Evolutionary conservation across 2,113 vertebrate species (phyloP), one percentile per base, ranked within the genome.

Genomic region (Nematolebias whitei): DNA sequence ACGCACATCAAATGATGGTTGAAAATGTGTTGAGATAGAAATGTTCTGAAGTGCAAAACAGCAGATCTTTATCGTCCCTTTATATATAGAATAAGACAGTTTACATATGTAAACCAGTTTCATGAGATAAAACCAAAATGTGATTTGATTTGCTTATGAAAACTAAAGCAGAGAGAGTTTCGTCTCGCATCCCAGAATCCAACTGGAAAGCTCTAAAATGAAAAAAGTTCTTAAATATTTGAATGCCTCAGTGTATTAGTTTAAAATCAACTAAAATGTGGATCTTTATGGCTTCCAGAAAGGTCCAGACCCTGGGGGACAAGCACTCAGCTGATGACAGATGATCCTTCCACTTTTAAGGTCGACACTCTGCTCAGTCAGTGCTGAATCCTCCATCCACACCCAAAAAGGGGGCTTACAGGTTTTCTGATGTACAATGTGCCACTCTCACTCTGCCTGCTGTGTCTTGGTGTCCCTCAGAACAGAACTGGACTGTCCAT

Each of bases 261-360:
- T 63, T 85, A 74, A 79, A 85, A 86, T 78, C 87, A 84, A 74
- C 43, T 38, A 57, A 61, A 78, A 53, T 43, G 69, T 60, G 45
- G 49, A 76, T 71, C 55, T 20, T 75, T 82, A 88, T 88, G 83
- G 90, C 85, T 89, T 89, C 59, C 60, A 76, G 77, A 77, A 57
- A 55, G 76, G 69, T 87, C 80, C 72, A 67, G 61, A 84, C 66
- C 74, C 69, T n/a, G 0, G 77, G 79, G 62, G 76, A 74, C 78
- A 79, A 78, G 80, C 74, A 85, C 80, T 75, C 74, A 77, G 71
- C 60, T 79, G 74, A 72, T 78, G 62, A 84, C 58, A 51, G 47
- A 80, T 76, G 71, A 74, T 79, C 63, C 81, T 20, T 76, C 49
- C 49, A 22, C 68, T 61, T 68, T 66, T 64, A 63, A 63, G 39